These are phyloP conservation scores for Cydia fagiglandana DNA, from an alignment of 1,140 invertebrate species.

Conservation along the genomic window DNA sequence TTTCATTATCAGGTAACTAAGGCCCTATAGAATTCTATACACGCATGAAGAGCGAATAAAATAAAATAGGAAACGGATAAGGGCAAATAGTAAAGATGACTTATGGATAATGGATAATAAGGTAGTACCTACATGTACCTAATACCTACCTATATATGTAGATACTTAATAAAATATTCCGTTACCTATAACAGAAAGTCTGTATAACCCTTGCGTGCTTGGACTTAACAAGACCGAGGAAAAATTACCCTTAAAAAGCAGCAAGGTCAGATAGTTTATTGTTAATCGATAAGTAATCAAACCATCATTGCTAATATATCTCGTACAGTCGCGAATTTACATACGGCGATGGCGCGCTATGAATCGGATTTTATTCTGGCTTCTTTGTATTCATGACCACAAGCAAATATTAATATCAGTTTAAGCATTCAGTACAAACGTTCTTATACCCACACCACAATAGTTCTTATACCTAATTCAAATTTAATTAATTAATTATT, in stretches of 20 bases:
- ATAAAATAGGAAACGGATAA: too few relatives aligned
- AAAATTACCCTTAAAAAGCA: slow-evolving; percentile 15
- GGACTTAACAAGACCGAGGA: not conserved
- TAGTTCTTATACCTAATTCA: too few relatives aligned
- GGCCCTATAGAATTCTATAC: too few relatives aligned
- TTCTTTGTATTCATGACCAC: not conserved
- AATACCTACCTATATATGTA: too few relatives aligned
- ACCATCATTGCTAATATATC: slow-evolving; percentile 16
- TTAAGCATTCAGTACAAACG: too few relatives aligned
- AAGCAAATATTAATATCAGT: not conserved
- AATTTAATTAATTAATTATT: too few relatives aligned
- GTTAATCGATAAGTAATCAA: slow-evolving; percentile 24
- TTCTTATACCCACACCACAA: too few relatives aligned
- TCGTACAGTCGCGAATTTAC: slow-evolving; percentile 42
- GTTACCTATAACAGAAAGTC: not conserved
- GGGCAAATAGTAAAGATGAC: too few relatives aligned
- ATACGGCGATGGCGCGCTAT: slow-evolving; percentile 49
- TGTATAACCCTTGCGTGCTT: not conserved
- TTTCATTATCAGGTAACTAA: too few relatives aligned
- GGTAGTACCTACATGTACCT: too few relatives aligned
- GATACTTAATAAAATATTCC: not conserved
- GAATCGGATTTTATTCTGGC: slow-evolving; percentile 35
- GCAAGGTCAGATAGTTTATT: slow-evolving; percentile 21
- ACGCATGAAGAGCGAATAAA: too few relatives aligned
- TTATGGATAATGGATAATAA: too few relatives aligned